Evolutionary conservation across 2,797 vertebrate genomes (phyloP).

Genomic region (Malurus leucopterus): DNA sequence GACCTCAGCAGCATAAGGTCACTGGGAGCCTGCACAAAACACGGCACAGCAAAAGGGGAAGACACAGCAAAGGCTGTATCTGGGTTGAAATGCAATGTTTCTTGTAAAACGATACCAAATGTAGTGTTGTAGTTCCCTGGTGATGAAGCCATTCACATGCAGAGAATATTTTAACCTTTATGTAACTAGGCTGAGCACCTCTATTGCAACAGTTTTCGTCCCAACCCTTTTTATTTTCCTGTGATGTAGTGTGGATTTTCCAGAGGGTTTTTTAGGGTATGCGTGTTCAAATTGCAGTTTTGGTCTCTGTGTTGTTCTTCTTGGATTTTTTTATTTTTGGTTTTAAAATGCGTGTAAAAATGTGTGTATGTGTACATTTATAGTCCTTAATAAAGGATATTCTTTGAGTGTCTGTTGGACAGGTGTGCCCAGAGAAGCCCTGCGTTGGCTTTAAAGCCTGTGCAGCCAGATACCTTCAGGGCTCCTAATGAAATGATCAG

Average conservation of each 20-base stretch:
- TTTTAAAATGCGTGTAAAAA: background rate
- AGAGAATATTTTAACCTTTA: background rate
- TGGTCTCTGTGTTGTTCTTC: background rate
- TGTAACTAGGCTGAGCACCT: background rate
- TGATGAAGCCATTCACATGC: background rate
- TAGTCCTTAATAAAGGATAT: background rate
- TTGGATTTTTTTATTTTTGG: accelerated
- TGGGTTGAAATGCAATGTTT: background rate
- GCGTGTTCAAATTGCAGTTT: background rate
- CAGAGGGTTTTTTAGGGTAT: background rate
- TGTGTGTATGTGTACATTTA: accelerated
- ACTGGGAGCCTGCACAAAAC: background rate
- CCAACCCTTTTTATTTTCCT: background rate
- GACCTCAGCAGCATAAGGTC: background rate
- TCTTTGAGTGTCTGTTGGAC: background rate
- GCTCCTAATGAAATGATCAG: background rate
- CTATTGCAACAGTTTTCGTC: background rate
- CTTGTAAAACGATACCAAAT: background rate
- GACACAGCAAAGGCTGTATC: accelerated
- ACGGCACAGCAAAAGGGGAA: background rate
- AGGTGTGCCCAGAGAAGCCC: background rate
- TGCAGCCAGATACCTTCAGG: background rate
- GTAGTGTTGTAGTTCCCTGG: background rate
- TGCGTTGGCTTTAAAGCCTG: background rate
- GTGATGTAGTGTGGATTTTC: background rate